Base-by-base conservation (phyloP, 2,888 invertebrate genomes). In the Agonopterix heracliana region DNA sequence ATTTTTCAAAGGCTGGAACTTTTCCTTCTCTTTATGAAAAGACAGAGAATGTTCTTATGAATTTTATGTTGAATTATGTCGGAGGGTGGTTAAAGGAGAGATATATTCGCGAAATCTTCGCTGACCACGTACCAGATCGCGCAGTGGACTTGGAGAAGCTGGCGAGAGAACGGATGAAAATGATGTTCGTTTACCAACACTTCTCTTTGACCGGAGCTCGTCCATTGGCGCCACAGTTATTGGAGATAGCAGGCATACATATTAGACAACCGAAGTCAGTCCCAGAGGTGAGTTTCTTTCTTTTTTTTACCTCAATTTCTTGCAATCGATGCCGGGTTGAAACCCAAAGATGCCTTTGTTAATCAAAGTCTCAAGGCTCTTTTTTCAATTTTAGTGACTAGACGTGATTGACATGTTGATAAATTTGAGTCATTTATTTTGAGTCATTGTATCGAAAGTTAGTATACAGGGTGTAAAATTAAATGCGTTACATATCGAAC, bases 221-320 rank as follows among this genome's bases (percentile, higher is more conserved):
- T 2, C 85, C 91, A 0, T 55, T 80, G 14, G 66, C 90, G 0
- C 90, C 90, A 0, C 90, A 89, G 48, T 71, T 92, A 0, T 74
- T 93, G 35, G 92, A 91, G 71, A 88, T 92, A 34, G 91, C 89
- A 17, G 92, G 92, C 1, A 73, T 91, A 36, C 91, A 91, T 58
- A 68, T 81, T 9, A 60, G 57, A 9, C 57, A 64, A 48, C 61
- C 68, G 2, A 74, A 76, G 54, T 53, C 70, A 2, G 59, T 81
- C 46, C 63, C 75, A 9, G 52, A 71, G 59, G 81, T 81, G 55
- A 57, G 61, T 62, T 41, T 45, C 5, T 26, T 5, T 3, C 7
- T 26, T 26, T 17, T 17, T 2, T 17, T 1, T 1, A 2, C 2
- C 17, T 1, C 17, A 17, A 17, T 17, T 26, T 26, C 26, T 26